A percentile compares a stretch with the other conserved stretches of the same genome.
Evolutionary conservation across 2,113 vertebrate species (phyloP).

Genomic region (Onychostruthus taczanowskii): DNA sequence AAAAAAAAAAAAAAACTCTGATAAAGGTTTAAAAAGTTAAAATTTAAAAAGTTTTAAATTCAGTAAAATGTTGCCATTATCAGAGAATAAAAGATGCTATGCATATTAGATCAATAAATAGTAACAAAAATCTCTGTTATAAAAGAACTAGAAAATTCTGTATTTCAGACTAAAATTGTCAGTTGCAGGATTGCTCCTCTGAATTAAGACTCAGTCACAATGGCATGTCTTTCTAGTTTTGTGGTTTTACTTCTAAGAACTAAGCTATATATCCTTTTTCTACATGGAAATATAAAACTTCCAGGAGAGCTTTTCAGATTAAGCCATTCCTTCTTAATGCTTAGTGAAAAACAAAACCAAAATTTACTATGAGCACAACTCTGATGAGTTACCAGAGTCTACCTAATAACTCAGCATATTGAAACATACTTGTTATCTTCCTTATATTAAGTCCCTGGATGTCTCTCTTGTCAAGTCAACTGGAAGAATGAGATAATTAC

Average conservation of each 20-base stretch:
- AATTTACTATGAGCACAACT: background rate
- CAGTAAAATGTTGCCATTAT: background rate
- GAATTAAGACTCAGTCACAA: background rate
- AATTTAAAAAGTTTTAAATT: background rate
- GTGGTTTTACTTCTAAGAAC: background rate
- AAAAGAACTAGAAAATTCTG: background rate
- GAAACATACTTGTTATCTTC: background rate
- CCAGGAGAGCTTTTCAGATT: background rate
- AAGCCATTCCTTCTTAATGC: background rate
- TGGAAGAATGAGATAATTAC: background rate
- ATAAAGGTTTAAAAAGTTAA: no score
- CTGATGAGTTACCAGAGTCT: background rate
- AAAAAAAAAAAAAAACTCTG: background rate
- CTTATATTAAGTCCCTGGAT: background rate
- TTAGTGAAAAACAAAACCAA: background rate
- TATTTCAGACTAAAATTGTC: background rate
- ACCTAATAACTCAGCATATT: background rate
- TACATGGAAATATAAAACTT: background rate
- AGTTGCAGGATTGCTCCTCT: background rate
- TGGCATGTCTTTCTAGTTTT: background rate
- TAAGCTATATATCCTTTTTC: background rate
- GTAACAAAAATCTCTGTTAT: background rate
- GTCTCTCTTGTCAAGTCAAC: background rate
- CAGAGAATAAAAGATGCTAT: background rate
- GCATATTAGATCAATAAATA: background rate